These are phyloP conservation scores for Chromobotia macracanthus DNA, from an alignment of 2,797 vertebrate species.

Conservation along the genomic window DNA sequence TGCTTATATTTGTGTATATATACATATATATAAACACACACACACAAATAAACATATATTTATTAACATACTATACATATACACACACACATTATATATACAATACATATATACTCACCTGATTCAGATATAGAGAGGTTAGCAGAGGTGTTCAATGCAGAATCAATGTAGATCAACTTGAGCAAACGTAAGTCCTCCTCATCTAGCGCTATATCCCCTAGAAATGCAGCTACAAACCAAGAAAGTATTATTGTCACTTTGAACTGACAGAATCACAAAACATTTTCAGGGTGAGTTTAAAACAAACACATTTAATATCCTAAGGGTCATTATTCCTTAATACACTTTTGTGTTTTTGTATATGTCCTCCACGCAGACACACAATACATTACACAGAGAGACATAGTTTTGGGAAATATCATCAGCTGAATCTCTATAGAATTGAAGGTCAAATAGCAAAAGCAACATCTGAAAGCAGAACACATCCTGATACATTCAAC, in stretches of 20 bases:
- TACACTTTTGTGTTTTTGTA: background rate
- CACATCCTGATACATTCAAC: background rate
- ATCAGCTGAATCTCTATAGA: background rate
- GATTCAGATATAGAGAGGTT: constrained; percentile 58
- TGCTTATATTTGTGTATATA: too few relatives aligned
- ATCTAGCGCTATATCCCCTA: constrained; percentile 93
- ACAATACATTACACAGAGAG: background rate
- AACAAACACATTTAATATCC: background rate
- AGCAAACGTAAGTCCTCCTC: constrained; percentile 89
- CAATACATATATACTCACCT: constrained; percentile 56
- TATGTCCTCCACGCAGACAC: background rate
- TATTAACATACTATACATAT: too few relatives aligned
- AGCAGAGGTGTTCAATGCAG: constrained; percentile 47
- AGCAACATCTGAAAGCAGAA: background rate
- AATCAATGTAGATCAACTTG: constrained; percentile 67
- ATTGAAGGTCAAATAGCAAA: background rate
- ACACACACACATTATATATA: too few relatives aligned
- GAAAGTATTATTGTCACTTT: background rate
- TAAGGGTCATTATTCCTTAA: background rate
- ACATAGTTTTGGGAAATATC: background rate
- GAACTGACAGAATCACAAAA: too few relatives aligned
- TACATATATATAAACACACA: too few relatives aligned
- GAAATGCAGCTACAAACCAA: constrained; percentile 82
- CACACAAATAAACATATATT: too few relatives aligned
- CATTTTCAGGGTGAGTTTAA: too few relatives aligned